Percentiles rank a stretch among this genome's conserved stretches.
These are phyloP conservation scores for Epizoanthus rinbou DNA, from an alignment of 92 coral and sea anemone genomes.

Conservation along the genomic window DNA sequence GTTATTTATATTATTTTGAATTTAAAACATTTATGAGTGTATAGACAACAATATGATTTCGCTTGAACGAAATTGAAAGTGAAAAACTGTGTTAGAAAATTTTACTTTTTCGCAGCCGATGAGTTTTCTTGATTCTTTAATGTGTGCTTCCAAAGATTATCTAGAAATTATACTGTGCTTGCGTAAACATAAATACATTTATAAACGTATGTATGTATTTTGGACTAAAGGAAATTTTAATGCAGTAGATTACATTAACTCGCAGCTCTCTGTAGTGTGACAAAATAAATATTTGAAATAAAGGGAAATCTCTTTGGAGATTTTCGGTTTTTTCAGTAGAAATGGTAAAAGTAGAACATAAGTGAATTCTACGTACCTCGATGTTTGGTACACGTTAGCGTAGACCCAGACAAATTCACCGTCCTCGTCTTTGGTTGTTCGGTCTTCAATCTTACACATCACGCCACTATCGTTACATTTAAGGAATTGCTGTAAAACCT, in stretches of 20 bases:
- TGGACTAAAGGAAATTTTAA: not conserved
- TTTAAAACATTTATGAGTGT: not conserved
- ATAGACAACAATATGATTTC: not conserved
- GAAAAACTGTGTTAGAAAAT: not conserved
- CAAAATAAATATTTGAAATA: not conserved
- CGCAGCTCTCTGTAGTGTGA: not conserved
- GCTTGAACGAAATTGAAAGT: not conserved
- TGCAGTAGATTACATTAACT: not conserved
- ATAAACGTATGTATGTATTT: not conserved
- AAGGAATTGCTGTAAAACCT: conserved; percentile 18
- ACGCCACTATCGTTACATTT: conserved; percentile 34
- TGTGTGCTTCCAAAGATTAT: not conserved
- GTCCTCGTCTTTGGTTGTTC: conserved; percentile 18
- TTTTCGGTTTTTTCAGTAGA: conserved; percentile 6
- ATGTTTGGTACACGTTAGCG: conserved; percentile 23
- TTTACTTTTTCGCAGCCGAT: not conserved
- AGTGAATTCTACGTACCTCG: conserved; percentile 14
- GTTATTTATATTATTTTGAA: not conserved
- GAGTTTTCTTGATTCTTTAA: not conserved
- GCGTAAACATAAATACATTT: too few species aligned
- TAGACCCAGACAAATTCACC: conserved; percentile 39
- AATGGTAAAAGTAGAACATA: not conserved
- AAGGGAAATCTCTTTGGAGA: not conserved
- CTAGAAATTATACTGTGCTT: too few species aligned
- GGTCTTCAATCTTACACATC: conserved; percentile 41